Conservation (phyloP, 2,888 invertebrate species). For the Autographa gamma region DNA sequence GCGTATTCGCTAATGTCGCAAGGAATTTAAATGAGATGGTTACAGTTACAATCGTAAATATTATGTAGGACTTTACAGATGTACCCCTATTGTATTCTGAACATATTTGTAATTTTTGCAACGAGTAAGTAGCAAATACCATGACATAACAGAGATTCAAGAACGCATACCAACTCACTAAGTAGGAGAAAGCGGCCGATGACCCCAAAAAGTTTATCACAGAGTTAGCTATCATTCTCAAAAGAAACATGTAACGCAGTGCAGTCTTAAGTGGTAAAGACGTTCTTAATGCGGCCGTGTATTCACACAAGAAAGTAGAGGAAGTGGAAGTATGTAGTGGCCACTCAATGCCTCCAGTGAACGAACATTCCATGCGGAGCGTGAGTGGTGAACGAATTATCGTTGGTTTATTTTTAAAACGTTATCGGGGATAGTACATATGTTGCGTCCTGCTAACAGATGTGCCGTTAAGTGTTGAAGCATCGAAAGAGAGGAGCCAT, state of each 20-base stretch:
- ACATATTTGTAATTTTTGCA: constrained; percentile 59
- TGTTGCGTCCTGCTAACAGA: constrained; percentile 73
- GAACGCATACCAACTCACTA: constrained; percentile 69
- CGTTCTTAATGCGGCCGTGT: constrained; percentile 68
- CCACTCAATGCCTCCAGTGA: constrained; percentile 67
- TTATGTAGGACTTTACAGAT: constrained; percentile 41
- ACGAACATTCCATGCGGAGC: constrained; percentile 71
- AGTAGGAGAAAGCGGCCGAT: constrained; percentile 80
- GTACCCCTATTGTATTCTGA: constrained; percentile 37
- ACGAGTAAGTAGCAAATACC: constrained; percentile 59
- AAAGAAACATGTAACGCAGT: constrained; percentile 66
- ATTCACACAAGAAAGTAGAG: constrained; percentile 76
- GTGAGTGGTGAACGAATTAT: constrained; percentile 79
- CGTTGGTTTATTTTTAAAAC: constrained; percentile 76
- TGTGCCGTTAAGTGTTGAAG: constrained; percentile 70
- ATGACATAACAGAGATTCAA: constrained; percentile 74
- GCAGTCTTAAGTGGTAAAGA: constrained; percentile 58
- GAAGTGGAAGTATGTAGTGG: constrained; percentile 74
- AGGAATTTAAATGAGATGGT: constrained; percentile 67
- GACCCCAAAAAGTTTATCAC: constrained; percentile 75
- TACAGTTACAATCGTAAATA: constrained; percentile 65
- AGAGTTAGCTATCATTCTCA: constrained; percentile 69
- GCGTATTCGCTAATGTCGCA: constrained; percentile 64
- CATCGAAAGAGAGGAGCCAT: constrained; percentile 65
- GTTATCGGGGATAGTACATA: constrained; percentile 75